Conservation (phyloP, 1,140 invertebrate species). For the Leptestheria dahalacensis region DNA sequence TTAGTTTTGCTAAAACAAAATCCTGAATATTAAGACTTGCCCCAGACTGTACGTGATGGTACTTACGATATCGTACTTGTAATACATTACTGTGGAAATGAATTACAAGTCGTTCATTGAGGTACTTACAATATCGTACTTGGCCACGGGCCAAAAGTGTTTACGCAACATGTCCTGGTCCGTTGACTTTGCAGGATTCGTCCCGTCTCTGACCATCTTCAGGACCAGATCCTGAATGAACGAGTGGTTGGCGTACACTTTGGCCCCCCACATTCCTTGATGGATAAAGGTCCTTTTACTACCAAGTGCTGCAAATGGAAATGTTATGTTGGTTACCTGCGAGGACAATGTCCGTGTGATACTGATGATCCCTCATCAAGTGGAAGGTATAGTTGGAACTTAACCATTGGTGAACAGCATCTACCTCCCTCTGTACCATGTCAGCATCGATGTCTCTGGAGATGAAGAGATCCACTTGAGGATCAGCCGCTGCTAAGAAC, state of each 20-base stretch:
- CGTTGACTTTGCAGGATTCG: neutral
- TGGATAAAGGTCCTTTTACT: neutral
- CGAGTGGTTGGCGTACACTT: neutral
- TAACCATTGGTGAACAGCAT: slow-evolving; percentile 25
- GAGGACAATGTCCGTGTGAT: neutral
- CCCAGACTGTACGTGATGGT: neutral
- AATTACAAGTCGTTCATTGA: no score
- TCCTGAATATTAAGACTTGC: neutral
- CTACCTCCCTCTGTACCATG: slow-evolving; percentile 22
- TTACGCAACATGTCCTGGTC: neutral
- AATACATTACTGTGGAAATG: no score
- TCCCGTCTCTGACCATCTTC: neutral
- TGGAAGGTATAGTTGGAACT: slow-evolving; percentile 22
- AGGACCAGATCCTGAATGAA: neutral
- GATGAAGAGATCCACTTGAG: slow-evolving; percentile 23
- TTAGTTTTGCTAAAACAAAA: neutral
- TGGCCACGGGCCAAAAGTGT: neutral
- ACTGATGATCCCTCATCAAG: slow-evolving; percentile 23
- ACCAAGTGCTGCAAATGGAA: neutral
- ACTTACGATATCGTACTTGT: no score
- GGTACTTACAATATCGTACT: slow-evolving; percentile 4
- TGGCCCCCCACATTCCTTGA: slow-evolving; percentile 15
- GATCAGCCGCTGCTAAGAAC: slow-evolving; percentile 24
- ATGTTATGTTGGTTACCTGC: neutral
- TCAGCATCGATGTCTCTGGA: slow-evolving; percentile 24